phyloP scores from a whole-genome alignment of 2,113 vertebrate species.

The Paratilapia polleni region DNA sequence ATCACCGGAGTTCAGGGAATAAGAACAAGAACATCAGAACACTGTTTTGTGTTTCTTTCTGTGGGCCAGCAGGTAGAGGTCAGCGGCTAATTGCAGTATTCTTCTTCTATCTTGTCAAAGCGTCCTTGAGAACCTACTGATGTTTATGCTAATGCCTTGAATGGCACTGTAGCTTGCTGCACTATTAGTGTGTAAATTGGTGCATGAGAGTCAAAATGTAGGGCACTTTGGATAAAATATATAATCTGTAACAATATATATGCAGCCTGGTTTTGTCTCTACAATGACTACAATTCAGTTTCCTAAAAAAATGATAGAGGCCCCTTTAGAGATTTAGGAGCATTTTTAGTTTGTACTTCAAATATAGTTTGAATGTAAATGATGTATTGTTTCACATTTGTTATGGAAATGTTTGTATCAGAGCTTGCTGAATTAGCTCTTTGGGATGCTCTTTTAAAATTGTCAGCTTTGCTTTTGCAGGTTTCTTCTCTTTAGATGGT shows the following conservation, averaged over 20 bases:
- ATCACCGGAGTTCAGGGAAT: not conserved
- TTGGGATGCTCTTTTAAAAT: too few relatives aligned
- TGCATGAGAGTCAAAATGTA: not conserved
- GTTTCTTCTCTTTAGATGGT: not conserved
- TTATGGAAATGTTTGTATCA: not conserved
- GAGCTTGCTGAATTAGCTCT: not conserved
- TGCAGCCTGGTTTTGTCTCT: not conserved
- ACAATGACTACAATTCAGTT: not conserved
- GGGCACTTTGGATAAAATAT: not conserved
- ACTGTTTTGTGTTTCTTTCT: not conserved
- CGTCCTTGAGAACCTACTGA: slow-evolving; percentile 1
- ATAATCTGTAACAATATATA: not conserved
- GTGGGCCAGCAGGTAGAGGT: not conserved
- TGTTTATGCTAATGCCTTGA: not conserved
- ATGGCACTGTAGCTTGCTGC: not conserved
- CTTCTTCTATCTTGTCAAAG: not conserved
- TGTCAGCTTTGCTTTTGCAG: too few relatives aligned
- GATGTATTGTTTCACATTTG: not conserved
- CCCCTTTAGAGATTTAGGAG: not conserved
- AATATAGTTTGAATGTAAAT: not conserved
- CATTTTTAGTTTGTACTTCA: not conserved
- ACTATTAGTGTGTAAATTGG: not conserved
- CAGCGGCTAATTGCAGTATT: not conserved
- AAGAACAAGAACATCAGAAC: not conserved
- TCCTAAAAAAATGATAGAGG: not conserved